phyloP scores from a whole-genome alignment of 2,888 invertebrate genomes.

The Harmothoe impar region DNA sequence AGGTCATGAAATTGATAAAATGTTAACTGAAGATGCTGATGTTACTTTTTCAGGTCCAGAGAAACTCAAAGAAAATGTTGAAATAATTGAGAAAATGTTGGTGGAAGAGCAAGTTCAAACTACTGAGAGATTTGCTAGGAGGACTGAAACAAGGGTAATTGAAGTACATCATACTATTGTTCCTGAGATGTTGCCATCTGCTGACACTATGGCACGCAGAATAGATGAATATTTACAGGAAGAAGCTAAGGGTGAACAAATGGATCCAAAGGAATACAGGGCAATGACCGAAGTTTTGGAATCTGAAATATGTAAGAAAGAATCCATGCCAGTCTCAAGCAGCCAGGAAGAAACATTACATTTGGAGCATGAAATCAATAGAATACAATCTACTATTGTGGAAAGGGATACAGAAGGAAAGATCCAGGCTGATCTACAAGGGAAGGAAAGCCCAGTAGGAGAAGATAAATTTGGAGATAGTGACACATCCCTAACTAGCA shows the following conservation, averaged over 20 bases:
- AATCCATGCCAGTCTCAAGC: background rate
- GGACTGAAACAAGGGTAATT: background rate
- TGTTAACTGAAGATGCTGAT: slow-evolving; percentile 56
- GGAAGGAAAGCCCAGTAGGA: background rate
- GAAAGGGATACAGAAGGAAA: background rate
- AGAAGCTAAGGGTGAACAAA: background rate
- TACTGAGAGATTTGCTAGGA: background rate
- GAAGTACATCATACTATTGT: background rate
- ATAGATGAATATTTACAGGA: background rate
- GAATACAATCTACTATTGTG: background rate
- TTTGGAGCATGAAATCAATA: background rate
- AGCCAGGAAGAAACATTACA: background rate
- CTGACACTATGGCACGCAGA: slow-evolving; percentile 20
- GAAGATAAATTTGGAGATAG: background rate
- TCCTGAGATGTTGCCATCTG: background rate
- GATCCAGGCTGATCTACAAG: slow-evolving; percentile 5
- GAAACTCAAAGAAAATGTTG: background rate
- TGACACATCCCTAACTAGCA: background rate
- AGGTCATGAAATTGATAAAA: background rate
- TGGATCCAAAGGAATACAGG: background rate
- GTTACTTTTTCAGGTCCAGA: slow-evolving; percentile 47
- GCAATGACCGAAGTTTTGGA: background rate
- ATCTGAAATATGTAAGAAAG: background rate
- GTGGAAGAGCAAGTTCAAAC: background rate
- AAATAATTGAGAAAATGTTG: background rate